phyloP scores from a whole-genome alignment of 2,888 invertebrate genomes.

The Epistrophe grossulariae region DNA sequence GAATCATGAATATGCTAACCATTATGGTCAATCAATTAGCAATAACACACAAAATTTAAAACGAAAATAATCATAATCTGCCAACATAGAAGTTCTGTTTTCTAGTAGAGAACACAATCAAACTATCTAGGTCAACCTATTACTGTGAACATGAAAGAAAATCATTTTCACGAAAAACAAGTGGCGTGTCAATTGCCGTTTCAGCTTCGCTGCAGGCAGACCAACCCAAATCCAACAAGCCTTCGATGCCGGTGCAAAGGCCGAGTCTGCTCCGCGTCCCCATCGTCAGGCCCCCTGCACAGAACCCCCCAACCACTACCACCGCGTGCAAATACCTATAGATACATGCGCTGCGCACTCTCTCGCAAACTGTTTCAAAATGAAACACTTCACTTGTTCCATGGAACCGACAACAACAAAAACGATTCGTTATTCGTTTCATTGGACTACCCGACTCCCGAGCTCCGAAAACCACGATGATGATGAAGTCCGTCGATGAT shows the following conservation, averaged over 20 bases:
- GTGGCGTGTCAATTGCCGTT: slow-evolving; percentile 44
- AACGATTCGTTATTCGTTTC: slow-evolving; percentile 14
- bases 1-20: slow-evolving; percentile 3
- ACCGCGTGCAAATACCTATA: slow-evolving; percentile 55
- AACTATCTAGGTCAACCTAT: slow-evolving; percentile 66
- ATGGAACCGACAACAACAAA: slow-evolving; percentile 9
- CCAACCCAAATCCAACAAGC: slow-evolving; percentile 28
- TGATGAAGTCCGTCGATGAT: slow-evolving; percentile 60
- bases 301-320: slow-evolving; percentile 31
- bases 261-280: neutral
- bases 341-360: slow-evolving; percentile 25
- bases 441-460: neutral
- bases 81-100: neutral
- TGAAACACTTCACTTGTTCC: slow-evolving; percentile 30
- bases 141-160: slow-evolving; percentile 35
- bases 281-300: slow-evolving; percentile 58
- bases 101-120: slow-evolving; percentile 18
- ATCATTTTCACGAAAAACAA: slow-evolving; percentile 56
- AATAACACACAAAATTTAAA: slow-evolving; percentile 9
- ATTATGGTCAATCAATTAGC: slow-evolving; percentile 28
- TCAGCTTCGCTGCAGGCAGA: neutral
- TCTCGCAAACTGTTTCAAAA: slow-evolving; percentile 26
- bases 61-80: slow-evolving; percentile 3
- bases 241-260: slow-evolving; percentile 39
- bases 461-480: neutral